Base-by-base conservation (phyloP, 2,113 vertebrate genomes). In the Pithys albifrons region DNA sequence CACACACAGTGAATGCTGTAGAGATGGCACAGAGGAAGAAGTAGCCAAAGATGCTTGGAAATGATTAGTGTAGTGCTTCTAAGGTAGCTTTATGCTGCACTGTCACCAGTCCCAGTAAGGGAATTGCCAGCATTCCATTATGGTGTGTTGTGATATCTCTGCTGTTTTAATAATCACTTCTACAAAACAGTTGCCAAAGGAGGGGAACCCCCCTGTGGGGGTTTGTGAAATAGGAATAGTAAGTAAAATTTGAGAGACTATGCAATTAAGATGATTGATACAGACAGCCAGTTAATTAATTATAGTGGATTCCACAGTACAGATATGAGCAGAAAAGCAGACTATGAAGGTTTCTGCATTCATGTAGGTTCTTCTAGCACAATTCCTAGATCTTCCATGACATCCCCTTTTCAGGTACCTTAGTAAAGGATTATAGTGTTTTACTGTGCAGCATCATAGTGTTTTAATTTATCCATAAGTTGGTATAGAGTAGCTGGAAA, bases 41-140 rank as follows among this genome's bases (percentile, higher is more conserved):
- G 48, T 4, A 59, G 31, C 61, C 43, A 13, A 46, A 73, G 59
- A 58, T 71, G 27, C 23, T 48, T 74, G 65, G 37, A 71, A 73
- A 27, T 62, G 1, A n/a, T 31, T 54, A 66, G 9, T 0, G 0
- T 28, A 14, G 12, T 69, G 25, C 23, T 91, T 93, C 78, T 43
- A 72, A 85, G 77, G 35, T 66, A 43, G 23, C 20, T 87, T 89
- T 87, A 51, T 49, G 31, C 27, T 84, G 4, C 24, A 14, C 22
- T 78, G 33, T 71, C 55, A 86, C 49, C 28, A 66, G 15, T 77
- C 39, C 72, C 49, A 65, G 2, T 51, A 37, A 64, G 7, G 14
- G 22, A 54, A 49, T 35, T 80, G 27, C 48, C 27, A 79, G 52
- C 18, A 33, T 57, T 83, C 54, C 9, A 2, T 27, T 3, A 59